Evolutionary conservation across 2,113 vertebrate species (phyloP).

Genomic region (Marmota flaviventris): DNA sequence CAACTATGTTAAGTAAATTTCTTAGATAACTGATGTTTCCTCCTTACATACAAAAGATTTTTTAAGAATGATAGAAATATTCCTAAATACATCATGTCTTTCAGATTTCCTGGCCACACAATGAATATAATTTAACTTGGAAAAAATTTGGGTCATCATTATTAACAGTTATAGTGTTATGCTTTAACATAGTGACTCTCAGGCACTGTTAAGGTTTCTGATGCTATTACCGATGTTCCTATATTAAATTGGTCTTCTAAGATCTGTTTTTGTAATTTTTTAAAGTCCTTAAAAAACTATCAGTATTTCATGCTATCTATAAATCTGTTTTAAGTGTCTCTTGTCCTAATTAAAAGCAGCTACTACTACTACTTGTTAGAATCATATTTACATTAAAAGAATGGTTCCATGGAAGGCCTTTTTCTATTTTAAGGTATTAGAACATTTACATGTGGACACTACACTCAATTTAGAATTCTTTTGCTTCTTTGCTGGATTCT

Average conservation of each 20-base stretch:
- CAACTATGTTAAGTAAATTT: not conserved
- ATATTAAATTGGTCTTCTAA: constrained; percentile 3
- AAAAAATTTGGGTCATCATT: not conserved
- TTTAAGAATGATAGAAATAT: not conserved
- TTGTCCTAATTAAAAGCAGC: not conserved
- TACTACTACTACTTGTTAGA: not conserved
- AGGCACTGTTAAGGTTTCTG: not conserved
- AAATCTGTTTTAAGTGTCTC: not conserved
- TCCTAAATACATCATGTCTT: not conserved
- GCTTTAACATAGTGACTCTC: constrained; percentile 23
- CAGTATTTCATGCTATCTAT: not conserved
- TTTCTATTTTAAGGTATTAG: not conserved
- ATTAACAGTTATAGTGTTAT: constrained; percentile 5
- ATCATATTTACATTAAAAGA: not conserved
- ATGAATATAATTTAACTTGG: constrained; percentile 15
- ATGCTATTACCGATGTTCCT: not conserved
- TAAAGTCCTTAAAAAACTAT: not conserved
- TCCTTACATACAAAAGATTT: not conserved
- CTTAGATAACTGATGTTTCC: not conserved
- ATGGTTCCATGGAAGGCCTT: not conserved
- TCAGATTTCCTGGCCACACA: constrained; percentile 1
- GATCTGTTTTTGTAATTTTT: not conserved
- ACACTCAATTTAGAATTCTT: not conserved
- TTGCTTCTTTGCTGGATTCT: not conserved
- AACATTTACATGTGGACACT: not conserved